Base-by-base conservation (phyloP, 2,888 invertebrate species). In the Notocelia uddmanniana region DNA sequence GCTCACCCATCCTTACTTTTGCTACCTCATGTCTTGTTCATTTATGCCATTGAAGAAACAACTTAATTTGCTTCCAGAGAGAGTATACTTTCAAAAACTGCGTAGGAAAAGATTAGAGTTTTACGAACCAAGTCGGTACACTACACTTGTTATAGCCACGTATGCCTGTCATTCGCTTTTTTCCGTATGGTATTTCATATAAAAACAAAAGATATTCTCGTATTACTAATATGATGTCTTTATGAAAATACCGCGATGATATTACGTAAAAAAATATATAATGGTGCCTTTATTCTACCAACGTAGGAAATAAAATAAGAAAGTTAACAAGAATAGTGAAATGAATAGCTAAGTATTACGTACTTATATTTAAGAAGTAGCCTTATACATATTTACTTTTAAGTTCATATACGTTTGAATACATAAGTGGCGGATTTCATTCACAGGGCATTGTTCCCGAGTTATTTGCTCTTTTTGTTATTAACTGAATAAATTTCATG, bases 131-230 rank as follows among this genome's bases (percentile, higher is more conserved):
- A 19, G 50, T 15, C 10, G 34, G 15, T 19, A 31, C 48, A 57
- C 48, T 57, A 68, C 57, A 68, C 58, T 68, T 41, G 21, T 48
- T 59, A 37, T 58, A 58, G 57, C 50, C 57, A 13, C 50, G 58
- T 48, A 73, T 60, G 66, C 48, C 66, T 45, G 71, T 58, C 69
- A 50, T 55, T 67, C 71, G 54, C 34, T 45, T 45, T 60, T 66
- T 57, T 57, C 45, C 23, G 37, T 66, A 59, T 52, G 71, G 66
- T 60, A 72, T 72, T 72, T 72, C 67, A 72, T 67, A 72, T 55
- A 54, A 72, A 72, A 72, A 72, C 72, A 72, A 72, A 71, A 72
- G 68, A 68, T 69, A 69, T 69, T 62, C 48, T 68, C 26, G 57
- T 72, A 68, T 68, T 68, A 66, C 31, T 71, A 67, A 67, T 68